A percentile compares a stretch with the other conserved stretches of the same genome.
Evolutionary conservation across 1,140 invertebrate species (phyloP).

Genomic region (Cataglyphis hispanica): DNA sequence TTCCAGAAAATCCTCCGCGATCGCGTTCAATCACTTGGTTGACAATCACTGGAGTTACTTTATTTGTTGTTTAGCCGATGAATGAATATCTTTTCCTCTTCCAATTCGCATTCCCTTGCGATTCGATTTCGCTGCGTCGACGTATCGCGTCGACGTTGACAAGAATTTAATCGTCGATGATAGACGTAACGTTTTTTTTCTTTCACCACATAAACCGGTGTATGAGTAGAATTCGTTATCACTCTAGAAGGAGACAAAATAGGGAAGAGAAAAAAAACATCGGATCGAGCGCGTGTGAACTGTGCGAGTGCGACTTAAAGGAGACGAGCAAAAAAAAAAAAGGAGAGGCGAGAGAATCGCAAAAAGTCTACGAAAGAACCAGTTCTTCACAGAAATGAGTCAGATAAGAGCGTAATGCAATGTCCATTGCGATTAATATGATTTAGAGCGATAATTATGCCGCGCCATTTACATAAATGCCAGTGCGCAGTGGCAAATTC

Average conservation of each 20-base stretch:
- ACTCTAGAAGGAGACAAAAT: background rate
- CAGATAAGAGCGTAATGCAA: conserved; percentile 38
- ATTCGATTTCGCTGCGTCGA: background rate
- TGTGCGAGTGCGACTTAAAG: conserved; percentile 19
- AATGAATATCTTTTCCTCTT: background rate
- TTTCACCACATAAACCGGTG: conserved; percentile 39
- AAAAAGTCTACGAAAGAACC: conserved; percentile 52
- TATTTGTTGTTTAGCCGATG: background rate
- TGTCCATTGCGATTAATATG: conserved; percentile 57
- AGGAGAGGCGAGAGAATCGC: conserved; percentile 30
- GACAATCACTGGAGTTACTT: background rate
- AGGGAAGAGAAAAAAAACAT: background rate
- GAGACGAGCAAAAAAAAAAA: conserved; percentile 29
- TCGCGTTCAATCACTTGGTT: background rate
- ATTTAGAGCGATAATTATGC: conserved; percentile 65
- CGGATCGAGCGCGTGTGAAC: background rate
- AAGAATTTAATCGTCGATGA: conserved; percentile 51
- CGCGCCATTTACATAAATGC: background rate
- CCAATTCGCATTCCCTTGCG: background rate
- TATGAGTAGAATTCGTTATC: conserved; percentile 42
- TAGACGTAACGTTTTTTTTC: conserved; percentile 3
- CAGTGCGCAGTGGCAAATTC: conserved; percentile 10
- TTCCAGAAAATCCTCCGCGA: background rate
- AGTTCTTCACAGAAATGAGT: conserved; percentile 43
- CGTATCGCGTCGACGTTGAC: background rate